Evolutionary conservation across 1,140 invertebrate genomes (phyloP), one percentile per base, ranked within the genome.

Genomic region (Tetranychus urticae): DNA sequence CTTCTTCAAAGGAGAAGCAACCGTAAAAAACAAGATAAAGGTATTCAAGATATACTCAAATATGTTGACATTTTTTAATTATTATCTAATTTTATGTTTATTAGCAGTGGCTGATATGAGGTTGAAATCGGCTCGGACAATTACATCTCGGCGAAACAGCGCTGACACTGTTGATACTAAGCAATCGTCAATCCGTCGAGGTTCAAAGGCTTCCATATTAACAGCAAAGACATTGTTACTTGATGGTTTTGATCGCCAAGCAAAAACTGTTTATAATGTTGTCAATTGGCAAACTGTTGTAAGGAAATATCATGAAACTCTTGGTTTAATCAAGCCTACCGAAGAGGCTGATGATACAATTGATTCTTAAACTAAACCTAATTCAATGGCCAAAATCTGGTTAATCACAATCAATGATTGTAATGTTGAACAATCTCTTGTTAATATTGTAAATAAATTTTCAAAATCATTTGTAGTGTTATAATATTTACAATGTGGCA

Each of bases 211-310:
- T 47, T 50, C 58, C 12, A 39, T 39, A 12, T 52, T 35, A 13
- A 58, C 54, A 48, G 56, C 61, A n/a, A 47, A 59, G 10, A 31
- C 62, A 47, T 31, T 56, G n/a, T 35, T 55, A 42, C 23, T 54
- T 7, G 62, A 65, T 45, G 62, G 37, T 54, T 8, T 23, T 23
- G 23, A 12, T 13, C 59, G 58, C 35, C 35, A 47, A 46, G 33
- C 45, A 13, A 64, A 64, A 60, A 63, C 65, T 4, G 66, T 68
- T 35, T 60, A 52, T 8, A 62, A 66, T 52, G 68, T 69, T 12
- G 67, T 68, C 10, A 68, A 69, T 59, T 69, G 68, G 68, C 34
- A 56, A 37, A 33, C 37, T 13, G 34, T 69, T 14, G 66, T 68
- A 2, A 35, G 64, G 39, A 69, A 69, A 59, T 69, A 69, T 61